Percentiles rank a stretch among this genome's conserved stretches.
phyloP scores from a whole-genome alignment of 2,797 vertebrate genomes.

The Myiothlypis coronata region DNA sequence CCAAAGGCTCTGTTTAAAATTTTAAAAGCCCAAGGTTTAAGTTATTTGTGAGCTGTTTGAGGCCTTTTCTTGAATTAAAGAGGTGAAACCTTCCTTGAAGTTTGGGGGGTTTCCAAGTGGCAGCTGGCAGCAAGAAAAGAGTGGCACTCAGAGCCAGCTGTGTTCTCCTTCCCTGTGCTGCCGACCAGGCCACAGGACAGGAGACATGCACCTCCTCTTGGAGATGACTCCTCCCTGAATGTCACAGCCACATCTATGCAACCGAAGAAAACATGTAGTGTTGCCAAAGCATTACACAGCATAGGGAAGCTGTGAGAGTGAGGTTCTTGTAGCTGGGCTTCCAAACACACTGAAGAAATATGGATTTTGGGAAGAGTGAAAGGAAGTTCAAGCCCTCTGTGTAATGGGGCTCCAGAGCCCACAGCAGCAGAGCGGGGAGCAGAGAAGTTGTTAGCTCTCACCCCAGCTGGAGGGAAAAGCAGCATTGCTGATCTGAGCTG shows the following conservation, averaged over 20 bases:
- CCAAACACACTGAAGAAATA: background rate
- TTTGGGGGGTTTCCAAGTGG: background rate
- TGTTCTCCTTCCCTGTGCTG: background rate
- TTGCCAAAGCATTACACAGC: background rate
- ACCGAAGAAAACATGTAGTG: background rate
- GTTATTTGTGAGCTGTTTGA: background rate
- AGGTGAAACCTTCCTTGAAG: rapidly evolving
- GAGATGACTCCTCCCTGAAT: background rate
- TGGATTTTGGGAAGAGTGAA: background rate
- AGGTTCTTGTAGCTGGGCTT: background rate
- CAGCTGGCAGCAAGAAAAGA: background rate
- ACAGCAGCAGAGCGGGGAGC: background rate
- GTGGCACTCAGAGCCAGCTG: background rate
- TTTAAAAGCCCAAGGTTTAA: background rate
- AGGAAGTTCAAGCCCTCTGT: background rate
- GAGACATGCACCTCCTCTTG: rapidly evolving
- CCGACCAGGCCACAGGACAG: background rate
- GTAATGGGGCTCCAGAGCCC: background rate
- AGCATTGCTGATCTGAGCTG: background rate
- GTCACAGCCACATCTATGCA: background rate
- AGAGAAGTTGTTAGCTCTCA: background rate
- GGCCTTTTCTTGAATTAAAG: background rate
- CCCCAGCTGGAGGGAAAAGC: background rate
- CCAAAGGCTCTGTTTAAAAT: background rate
- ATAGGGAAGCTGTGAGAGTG: rapidly evolving